A percentile compares a stretch with the other conserved stretches of the same genome.
phyloP scores from a whole-genome alignment of 2,113 vertebrate genomes.

The Lota lota region DNA sequence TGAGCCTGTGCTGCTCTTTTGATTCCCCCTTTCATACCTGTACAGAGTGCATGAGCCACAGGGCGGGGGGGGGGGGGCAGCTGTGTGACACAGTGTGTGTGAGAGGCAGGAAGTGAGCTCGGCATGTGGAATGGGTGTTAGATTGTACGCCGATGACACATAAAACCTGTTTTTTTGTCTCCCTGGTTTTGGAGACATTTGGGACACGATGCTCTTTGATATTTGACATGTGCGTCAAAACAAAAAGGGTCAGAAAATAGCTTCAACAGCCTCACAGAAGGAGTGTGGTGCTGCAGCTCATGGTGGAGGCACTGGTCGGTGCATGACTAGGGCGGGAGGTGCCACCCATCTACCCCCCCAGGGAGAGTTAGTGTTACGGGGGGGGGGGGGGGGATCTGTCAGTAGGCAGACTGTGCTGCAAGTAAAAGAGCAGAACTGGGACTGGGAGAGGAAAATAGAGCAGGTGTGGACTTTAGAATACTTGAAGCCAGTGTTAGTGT shows the following conservation, averaged over 20 bases:
- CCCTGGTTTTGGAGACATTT: slow-evolving; percentile 92
- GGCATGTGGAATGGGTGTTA: slow-evolving; percentile 34
- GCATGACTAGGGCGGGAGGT: slow-evolving; percentile 27
- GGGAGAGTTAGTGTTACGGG: slow-evolving; percentile 82
- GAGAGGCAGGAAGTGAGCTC: slow-evolving; percentile 56
- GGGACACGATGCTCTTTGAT: slow-evolving; percentile 84
- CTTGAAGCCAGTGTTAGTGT: no score
- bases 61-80: slow-evolving; percentile 31
- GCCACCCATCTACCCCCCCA: slow-evolving; percentile 66
- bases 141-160: slow-evolving; percentile 77
- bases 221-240: slow-evolving; percentile 89
- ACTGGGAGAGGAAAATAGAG: no score
- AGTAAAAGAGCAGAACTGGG: no score
- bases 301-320: slow-evolving; percentile 66
- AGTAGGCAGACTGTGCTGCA: slow-evolving; percentile 56
- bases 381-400: slow-evolving; percentile 55
- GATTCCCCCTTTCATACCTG: slow-evolving; percentile 77
- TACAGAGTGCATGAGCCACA: slow-evolving; percentile 43
- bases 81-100: no score
- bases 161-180: slow-evolving; percentile 79
- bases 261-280: slow-evolving; percentile 75
- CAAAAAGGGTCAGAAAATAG: slow-evolving; percentile 77
- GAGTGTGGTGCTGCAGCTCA: slow-evolving; percentile 68
- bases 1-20: slow-evolving; percentile 55
- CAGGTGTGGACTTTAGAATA: no score